Base-by-base conservation (phyloP, 1,140 invertebrate species). In the Grapholita molesta region DNA sequence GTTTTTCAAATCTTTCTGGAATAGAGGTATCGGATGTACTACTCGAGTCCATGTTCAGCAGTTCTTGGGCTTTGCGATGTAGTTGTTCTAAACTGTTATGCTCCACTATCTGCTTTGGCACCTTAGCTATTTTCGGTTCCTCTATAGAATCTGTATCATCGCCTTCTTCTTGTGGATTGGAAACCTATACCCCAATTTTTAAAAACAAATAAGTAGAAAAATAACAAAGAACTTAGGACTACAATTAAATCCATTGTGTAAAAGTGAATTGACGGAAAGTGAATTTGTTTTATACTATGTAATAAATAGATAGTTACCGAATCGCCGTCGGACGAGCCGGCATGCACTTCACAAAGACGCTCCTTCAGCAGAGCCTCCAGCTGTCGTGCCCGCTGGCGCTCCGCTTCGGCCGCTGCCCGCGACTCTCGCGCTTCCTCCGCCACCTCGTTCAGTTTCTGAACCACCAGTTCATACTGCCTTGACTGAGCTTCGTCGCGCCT, bases 1-100 rank as follows among this genome's bases (percentile, higher is more conserved):
- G 7, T 12, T 35, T 48, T 15, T 18, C 61, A 38, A 64, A 28
- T 55, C 74, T 82, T 64, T 80, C 77, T 15, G 70, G 25, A 57
- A 66, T 79, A 66, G 87, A 85, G 38, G 55, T 66, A 53, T 91
- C 89, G 52, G 83, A 84, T 65, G 83, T 80, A 66, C 77, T 83
- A n/a, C 70, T 73, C 6, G 84, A 80, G 57, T 77, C 75, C 25
- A 85, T 80, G 76, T 82, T 85, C 5, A 91, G 74, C 24, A 91
- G 75, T 74, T 88, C 88, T 73, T 91, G 83, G 5, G 89, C 88
- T 70, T 87, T 89, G 65, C 79, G 75, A 66, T 91, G 89, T 23
- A 91, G 78, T 53, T 79, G 84, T 77, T 85, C 79, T 2, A 91
- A 74, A 7, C 78, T 83, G 28, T 84, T 73, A 18, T 70, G 69